Evolutionary conservation across 2,888 invertebrate genomes (phyloP).

Genomic region (Lepetodrilus schrolli): DNA sequence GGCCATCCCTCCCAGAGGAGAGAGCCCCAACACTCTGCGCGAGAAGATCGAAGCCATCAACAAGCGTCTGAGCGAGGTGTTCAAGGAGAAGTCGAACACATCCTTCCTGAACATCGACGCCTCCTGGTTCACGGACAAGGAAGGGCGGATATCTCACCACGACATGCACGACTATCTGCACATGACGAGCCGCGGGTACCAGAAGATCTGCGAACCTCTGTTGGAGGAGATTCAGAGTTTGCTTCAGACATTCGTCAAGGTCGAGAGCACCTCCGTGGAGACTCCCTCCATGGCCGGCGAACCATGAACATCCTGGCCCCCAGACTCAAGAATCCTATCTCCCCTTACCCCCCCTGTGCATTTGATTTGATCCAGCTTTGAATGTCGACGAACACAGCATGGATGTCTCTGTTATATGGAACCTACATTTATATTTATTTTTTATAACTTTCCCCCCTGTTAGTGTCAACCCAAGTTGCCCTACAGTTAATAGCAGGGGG

Average conservation of each 20-base stretch:
- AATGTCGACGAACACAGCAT: too few species aligned
- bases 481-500: too few species aligned
- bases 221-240: slow-evolving; percentile 71
- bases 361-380: too few species aligned
- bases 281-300: slow-evolving; percentile 48
- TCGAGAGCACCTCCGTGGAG: slow-evolving; percentile 61
- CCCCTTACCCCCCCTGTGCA: too few species aligned
- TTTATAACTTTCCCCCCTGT: too few species aligned
- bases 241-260: slow-evolving; percentile 63
- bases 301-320: neutral
- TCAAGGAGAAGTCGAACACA: slow-evolving; percentile 79
- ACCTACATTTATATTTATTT: too few species aligned
- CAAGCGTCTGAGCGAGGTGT: slow-evolving; percentile 81
- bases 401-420: too few species aligned
- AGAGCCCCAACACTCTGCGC: slow-evolving; percentile 86
- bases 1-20: slow-evolving; percentile 91
- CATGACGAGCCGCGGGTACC: slow-evolving; percentile 88
- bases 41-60: slow-evolving; percentile 87
- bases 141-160: slow-evolving; percentile 86
- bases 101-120: slow-evolving; percentile 88
- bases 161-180: slow-evolving; percentile 95
- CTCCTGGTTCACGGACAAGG: slow-evolving; percentile 76
- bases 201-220: slow-evolving; percentile 78
- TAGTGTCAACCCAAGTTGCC: too few species aligned
- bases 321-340: neutral